These are phyloP conservation scores for Drosophila kikkawai DNA, from an alignment of 1,140 invertebrate species.

Conservation along the genomic window DNA sequence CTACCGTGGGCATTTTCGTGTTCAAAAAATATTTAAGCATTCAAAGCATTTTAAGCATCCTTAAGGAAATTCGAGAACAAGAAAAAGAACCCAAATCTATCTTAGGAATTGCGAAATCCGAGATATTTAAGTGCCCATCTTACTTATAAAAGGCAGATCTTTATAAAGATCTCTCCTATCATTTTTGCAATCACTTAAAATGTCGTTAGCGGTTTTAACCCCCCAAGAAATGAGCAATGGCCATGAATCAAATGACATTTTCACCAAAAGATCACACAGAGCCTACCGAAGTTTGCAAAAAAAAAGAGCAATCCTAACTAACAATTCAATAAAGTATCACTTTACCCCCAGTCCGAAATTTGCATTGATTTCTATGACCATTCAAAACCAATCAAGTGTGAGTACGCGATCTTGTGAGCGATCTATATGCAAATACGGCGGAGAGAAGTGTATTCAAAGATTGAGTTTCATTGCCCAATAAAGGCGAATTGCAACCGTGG, in stretches of 20 bases:
- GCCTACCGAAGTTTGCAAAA: background rate
- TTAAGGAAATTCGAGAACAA: rapidly evolving
- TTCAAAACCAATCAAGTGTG: constrained; percentile 76
- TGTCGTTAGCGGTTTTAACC: constrained; percentile 28
- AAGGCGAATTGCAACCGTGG: constrained; percentile 75
- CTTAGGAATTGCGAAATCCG: background rate
- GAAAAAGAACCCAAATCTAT: background rate
- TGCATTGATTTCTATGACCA: constrained; percentile 62
- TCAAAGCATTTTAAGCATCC: background rate
- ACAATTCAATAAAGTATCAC: constrained; percentile 62
- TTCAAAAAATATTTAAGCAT: too few species aligned
- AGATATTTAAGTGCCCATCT: background rate
- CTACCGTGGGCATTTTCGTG: too few species aligned
- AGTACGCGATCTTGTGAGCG: constrained; percentile 52
- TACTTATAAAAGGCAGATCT: too few species aligned
- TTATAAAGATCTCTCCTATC: constrained; percentile 7
- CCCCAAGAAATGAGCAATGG: constrained; percentile 49
- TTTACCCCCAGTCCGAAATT: constrained; percentile 57
- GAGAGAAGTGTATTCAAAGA: constrained; percentile 43
- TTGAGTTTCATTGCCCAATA: constrained; percentile 75
- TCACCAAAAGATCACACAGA: constrained; percentile 41
- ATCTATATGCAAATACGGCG: constrained; percentile 65
- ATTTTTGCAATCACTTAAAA: constrained; percentile 32
- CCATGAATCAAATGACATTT: constrained; percentile 42
- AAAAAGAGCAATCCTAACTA: constrained; percentile 46